A percentile compares a stretch with the other conserved stretches of the same genome.
Evolutionary conservation across 2,113 vertebrate genomes (phyloP).

Genomic region (Mormyrus iriodes): DNA sequence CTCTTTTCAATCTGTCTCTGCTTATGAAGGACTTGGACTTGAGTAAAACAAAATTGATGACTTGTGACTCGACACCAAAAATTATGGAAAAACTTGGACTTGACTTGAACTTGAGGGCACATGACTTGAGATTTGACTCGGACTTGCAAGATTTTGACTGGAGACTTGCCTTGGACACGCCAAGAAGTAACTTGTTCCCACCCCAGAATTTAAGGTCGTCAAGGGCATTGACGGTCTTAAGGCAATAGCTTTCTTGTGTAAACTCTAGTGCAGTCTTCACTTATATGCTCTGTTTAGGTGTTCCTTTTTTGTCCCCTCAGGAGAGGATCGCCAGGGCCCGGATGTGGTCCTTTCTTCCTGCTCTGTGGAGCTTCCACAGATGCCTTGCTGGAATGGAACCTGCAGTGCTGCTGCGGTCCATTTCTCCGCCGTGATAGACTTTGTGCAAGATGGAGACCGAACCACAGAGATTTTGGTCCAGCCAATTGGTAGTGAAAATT

Average conservation of each 20-base stretch:
- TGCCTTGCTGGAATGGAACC: constrained; percentile 56
- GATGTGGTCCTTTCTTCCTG: constrained; percentile 81
- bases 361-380: constrained; percentile 60
- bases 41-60: too few relatives aligned
- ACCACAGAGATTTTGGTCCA: constrained; percentile 58
- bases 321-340: constrained; percentile 45
- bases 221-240: neutral
- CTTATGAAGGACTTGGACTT: neutral
- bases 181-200: neutral
- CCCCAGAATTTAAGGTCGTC: neutral
- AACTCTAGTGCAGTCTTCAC: neutral
- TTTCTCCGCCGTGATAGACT: constrained; percentile 71
- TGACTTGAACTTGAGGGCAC: too few relatives aligned
- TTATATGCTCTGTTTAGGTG: neutral
- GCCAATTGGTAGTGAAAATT: constrained; percentile 62
- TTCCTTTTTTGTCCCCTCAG: constrained; percentile 34
- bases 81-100: too few relatives aligned
- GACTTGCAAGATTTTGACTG: neutral
- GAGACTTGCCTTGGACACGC: neutral
- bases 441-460: constrained; percentile 68
- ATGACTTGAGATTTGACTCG: neutral
- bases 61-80: too few relatives aligned
- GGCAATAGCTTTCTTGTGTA: neutral
- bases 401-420: constrained; percentile 62
- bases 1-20: too few relatives aligned